Conservation (phyloP, 2,888 invertebrate genomes). For the Diaprepes abbreviatus region DNA sequence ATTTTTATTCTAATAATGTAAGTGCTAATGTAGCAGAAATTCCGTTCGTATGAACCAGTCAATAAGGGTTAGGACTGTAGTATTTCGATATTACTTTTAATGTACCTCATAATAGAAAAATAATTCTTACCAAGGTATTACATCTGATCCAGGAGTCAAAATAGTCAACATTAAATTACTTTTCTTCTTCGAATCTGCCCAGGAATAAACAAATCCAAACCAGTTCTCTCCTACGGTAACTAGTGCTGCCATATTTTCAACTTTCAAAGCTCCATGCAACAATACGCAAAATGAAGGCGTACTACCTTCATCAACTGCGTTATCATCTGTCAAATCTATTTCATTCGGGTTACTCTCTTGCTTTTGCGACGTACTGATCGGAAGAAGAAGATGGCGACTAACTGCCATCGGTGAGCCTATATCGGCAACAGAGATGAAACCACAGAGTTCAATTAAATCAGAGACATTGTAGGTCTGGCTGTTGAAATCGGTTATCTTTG, state of each 20-base stretch:
- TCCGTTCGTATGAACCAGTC: no score
- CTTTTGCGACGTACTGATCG: conserved; percentile 69
- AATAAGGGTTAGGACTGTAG: no score
- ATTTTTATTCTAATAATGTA: no score
- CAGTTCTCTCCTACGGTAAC: conserved; percentile 86
- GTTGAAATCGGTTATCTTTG: conserved; percentile 76
- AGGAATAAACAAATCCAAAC: conserved; percentile 95
- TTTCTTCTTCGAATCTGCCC: conserved; percentile 93
- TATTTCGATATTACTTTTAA: no score
- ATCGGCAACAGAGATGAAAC: conserved; percentile 89
- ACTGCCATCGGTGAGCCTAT: conserved; percentile 92
- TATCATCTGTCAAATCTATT: conserved; percentile 67
- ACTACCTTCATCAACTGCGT: conserved; percentile 80
- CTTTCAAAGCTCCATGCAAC: conserved; percentile 83
- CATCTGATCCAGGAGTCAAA: conserved; percentile 78
- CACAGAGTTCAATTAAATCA: conserved; percentile 85
- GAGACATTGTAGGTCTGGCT: conserved; percentile 75
- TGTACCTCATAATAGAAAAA: no score
- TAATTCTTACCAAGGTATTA: conserved; percentile 87
- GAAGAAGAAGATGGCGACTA: conserved; percentile 90
- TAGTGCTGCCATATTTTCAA: conserved; percentile 92
- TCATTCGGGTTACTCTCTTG: conserved; percentile 54
- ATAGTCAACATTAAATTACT: conserved; percentile 93
- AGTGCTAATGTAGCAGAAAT: no score
- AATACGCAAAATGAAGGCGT: conserved; percentile 92